Conservation (phyloP, 1,140 invertebrate genomes). For the Diorhabda elongata region DNA sequence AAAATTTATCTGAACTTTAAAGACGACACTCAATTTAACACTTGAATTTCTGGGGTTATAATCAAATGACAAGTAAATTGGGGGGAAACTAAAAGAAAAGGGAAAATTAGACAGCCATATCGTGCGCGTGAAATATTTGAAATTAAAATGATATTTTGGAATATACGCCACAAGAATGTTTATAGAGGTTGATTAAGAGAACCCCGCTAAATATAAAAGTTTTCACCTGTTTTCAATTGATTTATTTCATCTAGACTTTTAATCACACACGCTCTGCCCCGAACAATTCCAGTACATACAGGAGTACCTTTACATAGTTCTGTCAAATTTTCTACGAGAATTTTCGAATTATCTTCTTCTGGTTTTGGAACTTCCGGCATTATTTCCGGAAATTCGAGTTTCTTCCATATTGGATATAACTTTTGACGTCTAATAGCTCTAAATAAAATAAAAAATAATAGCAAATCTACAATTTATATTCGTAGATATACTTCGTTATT, state of each 20-base stretch:
- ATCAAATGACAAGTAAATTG: too few relatives aligned
- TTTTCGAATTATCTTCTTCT: neutral
- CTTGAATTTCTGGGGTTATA: too few relatives aligned
- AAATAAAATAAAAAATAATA: slow-evolving; percentile 9
- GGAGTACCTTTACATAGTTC: slow-evolving; percentile 59
- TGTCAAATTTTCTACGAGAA: slow-evolving; percentile 41
- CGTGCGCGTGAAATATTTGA: too few relatives aligned
- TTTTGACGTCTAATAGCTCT: slow-evolving; percentile 64
- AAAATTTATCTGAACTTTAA: too few relatives aligned
- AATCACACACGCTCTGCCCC: slow-evolving; percentile 68
- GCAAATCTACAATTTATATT: neutral
- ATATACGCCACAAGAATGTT: too few relatives aligned
- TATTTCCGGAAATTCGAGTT: slow-evolving; percentile 62
- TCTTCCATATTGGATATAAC: slow-evolving; percentile 54
- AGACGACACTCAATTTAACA: too few relatives aligned
- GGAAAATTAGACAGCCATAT: too few relatives aligned
- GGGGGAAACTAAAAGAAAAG: too few relatives aligned
- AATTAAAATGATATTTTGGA: too few relatives aligned
- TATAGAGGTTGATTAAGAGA: neutral
- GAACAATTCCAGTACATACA: slow-evolving; percentile 63
- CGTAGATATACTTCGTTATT: slow-evolving; percentile 58
- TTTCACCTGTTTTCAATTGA: slow-evolving; percentile 32
- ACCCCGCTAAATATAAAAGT: neutral
- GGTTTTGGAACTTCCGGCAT: slow-evolving; percentile 53
- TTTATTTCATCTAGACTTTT: slow-evolving; percentile 48